Evolutionary conservation across 2,888 invertebrate genomes (phyloP).

Genomic region (Cyaniris semiargus): DNA sequence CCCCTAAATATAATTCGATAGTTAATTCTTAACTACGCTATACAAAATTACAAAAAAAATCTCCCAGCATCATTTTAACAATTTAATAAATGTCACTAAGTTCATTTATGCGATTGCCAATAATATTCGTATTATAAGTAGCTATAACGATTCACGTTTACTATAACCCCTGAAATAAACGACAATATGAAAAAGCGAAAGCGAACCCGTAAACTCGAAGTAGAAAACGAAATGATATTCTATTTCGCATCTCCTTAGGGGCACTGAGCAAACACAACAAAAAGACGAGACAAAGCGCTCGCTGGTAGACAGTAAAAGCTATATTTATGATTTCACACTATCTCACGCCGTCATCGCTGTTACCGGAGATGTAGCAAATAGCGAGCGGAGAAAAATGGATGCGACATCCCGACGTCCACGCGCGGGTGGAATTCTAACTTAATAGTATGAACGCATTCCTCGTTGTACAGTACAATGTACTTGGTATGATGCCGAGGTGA

Average conservation of each 20-base stretch:
- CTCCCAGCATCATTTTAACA: not conserved
- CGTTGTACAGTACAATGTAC: not conserved
- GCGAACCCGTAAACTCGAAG: conserved; percentile 15
- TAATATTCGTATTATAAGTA: not conserved
- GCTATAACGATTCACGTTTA: not conserved
- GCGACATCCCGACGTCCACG: conserved; percentile 37
- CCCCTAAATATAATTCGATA: not conserved
- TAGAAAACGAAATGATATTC: conserved; percentile 40
- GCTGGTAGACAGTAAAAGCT: conserved; percentile 51
- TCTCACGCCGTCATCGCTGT: conserved; percentile 62
- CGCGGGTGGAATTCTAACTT: conserved; percentile 32
- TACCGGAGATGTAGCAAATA: conserved; percentile 39
- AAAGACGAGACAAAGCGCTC: conserved; percentile 49
- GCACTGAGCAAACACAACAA: conserved; percentile 45
- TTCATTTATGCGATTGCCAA: not conserved
- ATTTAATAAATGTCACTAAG: not conserved
- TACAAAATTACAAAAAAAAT: too few relatives aligned
- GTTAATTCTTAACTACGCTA: too few relatives aligned
- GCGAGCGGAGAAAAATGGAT: conserved; percentile 45
- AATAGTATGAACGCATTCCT: not conserved
- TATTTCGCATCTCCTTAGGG: conserved; percentile 43
- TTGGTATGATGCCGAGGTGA: not conserved
- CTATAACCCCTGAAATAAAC: not conserved
- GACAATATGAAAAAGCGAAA: conserved; percentile 26
- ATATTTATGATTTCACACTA: conserved; percentile 73